Conservation (phyloP, 2,797 vertebrate species). For the Mormyrus hasselquistii region DNA sequence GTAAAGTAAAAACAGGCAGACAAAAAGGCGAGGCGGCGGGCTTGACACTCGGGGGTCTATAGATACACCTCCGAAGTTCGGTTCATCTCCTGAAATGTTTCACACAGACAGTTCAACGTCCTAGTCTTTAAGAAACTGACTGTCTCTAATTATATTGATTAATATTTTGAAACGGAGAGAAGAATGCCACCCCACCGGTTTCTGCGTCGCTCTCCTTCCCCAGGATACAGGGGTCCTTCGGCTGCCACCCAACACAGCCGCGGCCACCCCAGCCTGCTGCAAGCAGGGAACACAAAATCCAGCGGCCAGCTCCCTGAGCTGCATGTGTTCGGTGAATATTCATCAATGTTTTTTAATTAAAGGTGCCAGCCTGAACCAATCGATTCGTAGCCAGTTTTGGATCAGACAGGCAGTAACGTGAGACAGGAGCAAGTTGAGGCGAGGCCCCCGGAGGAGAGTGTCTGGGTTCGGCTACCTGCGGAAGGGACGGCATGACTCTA, state of each 20-base stretch:
- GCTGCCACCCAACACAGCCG: slow-evolving; percentile 40
- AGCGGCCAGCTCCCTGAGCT: not conserved
- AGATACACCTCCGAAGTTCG: not conserved
- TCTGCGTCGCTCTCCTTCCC: slow-evolving; percentile 18
- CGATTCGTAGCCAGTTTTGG: not conserved
- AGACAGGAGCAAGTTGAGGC: not conserved
- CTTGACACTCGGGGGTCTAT: not conserved
- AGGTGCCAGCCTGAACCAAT: not conserved
- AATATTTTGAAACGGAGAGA: slow-evolving; percentile 16
- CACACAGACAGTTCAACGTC: not conserved
- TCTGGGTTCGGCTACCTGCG: not conserved
- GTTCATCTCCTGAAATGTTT: not conserved
- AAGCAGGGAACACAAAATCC: not conserved
- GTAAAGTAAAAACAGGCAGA: not conserved
- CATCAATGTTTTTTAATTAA: not conserved
- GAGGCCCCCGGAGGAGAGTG: not conserved
- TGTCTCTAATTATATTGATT: not conserved
- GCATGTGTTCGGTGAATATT: not conserved
- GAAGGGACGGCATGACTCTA: slow-evolving; percentile 15
- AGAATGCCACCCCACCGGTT: slow-evolving; percentile 29
- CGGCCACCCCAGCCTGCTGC: slow-evolving; percentile 16
- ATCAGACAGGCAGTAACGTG: not conserved
- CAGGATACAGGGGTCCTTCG: slow-evolving; percentile 33
- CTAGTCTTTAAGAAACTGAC: not conserved
- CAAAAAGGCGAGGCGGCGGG: not conserved